A percentile compares a stretch with the other conserved stretches of the same genome.
phyloP scores from a whole-genome alignment of 1,140 invertebrate species.

The Zaprionus taronus region DNA sequence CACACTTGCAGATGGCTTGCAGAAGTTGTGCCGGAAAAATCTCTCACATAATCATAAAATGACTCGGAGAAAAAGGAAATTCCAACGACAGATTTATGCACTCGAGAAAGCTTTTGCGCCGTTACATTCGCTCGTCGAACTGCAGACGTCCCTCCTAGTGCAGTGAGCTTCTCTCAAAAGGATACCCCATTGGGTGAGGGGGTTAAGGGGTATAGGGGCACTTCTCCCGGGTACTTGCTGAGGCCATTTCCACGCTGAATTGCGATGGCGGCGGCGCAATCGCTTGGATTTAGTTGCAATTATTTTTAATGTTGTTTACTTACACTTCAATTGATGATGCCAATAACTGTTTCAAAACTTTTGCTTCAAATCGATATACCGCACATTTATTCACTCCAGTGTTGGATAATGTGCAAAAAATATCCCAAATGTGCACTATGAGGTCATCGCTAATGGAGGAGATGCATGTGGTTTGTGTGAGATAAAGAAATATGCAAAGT shows the following conservation, averaged over 20 bases:
- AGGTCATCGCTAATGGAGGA: neutral
- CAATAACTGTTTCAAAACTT: constrained; percentile 81
- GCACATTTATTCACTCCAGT: constrained; percentile 34
- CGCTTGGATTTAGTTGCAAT: constrained; percentile 81
- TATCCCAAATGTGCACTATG: constrained; percentile 10
- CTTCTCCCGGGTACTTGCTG: constrained; percentile 13
- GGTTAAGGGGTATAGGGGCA: neutral
- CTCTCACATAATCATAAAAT: constrained; percentile 84
- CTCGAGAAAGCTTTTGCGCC: constrained; percentile 74
- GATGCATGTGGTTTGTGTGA: neutral
- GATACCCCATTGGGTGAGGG: neutral
- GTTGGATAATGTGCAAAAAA: constrained; percentile 31
- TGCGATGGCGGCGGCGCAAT: constrained; percentile 76
- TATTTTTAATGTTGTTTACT: constrained; percentile 84
- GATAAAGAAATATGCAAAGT: neutral
- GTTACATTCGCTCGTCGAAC: constrained; percentile 41
- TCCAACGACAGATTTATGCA: constrained; percentile 78
- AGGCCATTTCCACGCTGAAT: constrained; percentile 70
- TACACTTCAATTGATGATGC: constrained; percentile 81
- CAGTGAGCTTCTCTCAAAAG: neutral
- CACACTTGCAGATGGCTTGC: constrained; percentile 28
- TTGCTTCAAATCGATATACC: constrained; percentile 64
- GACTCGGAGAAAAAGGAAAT: constrained; percentile 74
- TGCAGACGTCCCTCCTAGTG: constrained; percentile 23
- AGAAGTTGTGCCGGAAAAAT: constrained; percentile 72